Evolutionary conservation across 2,888 invertebrate genomes (phyloP).

Genomic region (Pseudococcus jackbeardsleyi): DNA sequence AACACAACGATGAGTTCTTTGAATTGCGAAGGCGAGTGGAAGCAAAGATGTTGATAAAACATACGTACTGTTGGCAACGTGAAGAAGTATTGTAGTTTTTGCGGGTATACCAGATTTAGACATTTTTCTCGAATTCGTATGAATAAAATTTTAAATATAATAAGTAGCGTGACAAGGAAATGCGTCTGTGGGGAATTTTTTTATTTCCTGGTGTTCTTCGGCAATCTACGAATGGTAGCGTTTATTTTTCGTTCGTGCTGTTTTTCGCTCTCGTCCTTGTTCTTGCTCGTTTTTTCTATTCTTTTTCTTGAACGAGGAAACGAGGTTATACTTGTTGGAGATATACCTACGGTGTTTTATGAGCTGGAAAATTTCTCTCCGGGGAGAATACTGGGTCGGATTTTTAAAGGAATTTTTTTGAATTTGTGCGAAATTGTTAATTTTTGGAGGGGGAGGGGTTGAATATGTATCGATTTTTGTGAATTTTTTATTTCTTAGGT

Average conservation of each 20-base stretch:
- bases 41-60: no score
- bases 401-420: not conserved
- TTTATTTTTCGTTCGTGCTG: not conserved
- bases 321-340: not conserved
- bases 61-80: no score
- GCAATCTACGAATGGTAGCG: not conserved
- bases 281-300: not conserved
- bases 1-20: no score
- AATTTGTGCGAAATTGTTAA: not conserved
- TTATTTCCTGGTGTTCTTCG: not conserved
- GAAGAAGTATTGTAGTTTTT: no score
- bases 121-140: not conserved
- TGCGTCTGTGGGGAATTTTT: not conserved
- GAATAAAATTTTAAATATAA: not conserved
- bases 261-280: not conserved
- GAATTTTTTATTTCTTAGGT: not conserved
- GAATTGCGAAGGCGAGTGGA: no score
- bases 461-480: not conserved
- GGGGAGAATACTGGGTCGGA: not conserved
- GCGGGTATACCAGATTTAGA: not conserved
- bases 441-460: not conserved
- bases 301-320: not conserved
- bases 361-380: not conserved
- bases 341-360: not conserved
- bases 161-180: not conserved